A percentile compares a stretch with the other conserved stretches of the same genome.
Conservation (phyloP, 2,797 vertebrate species). For the Clarias laeviceps region DNA sequence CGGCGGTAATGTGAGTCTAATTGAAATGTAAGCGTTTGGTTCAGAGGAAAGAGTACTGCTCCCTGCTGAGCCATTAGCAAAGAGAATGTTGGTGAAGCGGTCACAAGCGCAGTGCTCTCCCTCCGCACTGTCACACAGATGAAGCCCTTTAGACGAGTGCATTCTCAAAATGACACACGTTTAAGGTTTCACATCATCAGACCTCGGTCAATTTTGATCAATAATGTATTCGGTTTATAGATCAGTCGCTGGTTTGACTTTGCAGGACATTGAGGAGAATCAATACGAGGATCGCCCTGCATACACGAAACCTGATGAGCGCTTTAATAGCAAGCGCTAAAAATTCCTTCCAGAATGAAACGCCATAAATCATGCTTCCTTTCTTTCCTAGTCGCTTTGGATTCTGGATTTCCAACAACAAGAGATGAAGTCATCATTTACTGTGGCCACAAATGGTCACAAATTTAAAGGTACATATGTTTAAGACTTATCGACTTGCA, state of each 20-base stretch:
- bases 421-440: not conserved
- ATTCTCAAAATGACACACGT: not conserved
- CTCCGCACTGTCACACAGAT: slow-evolving; percentile 7
- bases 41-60: slow-evolving; percentile 33
- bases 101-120: slow-evolving; percentile 3
- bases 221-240: slow-evolving; percentile 48
- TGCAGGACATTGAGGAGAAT: slow-evolving; percentile 18
- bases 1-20: slow-evolving; percentile 29
- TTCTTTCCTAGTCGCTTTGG: not conserved
- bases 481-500: not conserved
- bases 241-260: slow-evolving; percentile 49
- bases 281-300: not conserved
- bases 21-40: slow-evolving; percentile 41
- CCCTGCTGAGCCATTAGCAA: slow-evolving; percentile 46
- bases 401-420: not conserved
- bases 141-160: not conserved
- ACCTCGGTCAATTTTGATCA: not conserved
- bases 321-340: not conserved
- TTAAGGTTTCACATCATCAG: not conserved
- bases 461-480: not conserved
- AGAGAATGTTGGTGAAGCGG: not conserved
- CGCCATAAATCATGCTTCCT: not conserved
- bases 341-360: not conserved
- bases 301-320: not conserved
- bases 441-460: not conserved